These are phyloP conservation scores for Bradynema listronoti DNA, from an alignment of 1,140 invertebrate species.

Conservation along the genomic window DNA sequence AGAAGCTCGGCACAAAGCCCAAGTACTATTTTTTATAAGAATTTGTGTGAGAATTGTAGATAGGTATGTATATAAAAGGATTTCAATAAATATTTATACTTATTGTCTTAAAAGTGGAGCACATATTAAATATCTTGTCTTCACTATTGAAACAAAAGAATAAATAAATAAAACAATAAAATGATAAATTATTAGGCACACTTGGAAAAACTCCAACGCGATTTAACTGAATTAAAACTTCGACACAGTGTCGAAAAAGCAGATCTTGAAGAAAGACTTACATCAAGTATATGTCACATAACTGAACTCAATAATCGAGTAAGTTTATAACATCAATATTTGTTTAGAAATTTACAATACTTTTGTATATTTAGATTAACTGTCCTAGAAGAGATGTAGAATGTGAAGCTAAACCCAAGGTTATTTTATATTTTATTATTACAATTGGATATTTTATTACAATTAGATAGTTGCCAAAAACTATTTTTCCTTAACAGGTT, in stretches of 20 bases:
- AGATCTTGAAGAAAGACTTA: conserved; percentile 42
- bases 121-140: no score
- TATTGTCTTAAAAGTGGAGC: no score
- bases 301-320: conserved; percentile 36
- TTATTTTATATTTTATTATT: conserved; percentile 3
- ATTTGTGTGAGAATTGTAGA: no score
- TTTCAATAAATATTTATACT: no score
- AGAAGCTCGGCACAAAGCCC: background rate
- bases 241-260: conserved; percentile 29
- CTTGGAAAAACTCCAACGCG: conserved; percentile 32
- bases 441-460: conserved; percentile 5
- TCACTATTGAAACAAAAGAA: no score
- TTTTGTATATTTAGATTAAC: conserved; percentile 21
- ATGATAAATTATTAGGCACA: conserved; percentile 32
- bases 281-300: conserved; percentile 48
- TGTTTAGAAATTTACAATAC: conserved; percentile 8
- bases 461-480: conserved; percentile 3
- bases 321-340: conserved; percentile 7
- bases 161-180: no score
- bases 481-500: conserved; percentile 5
- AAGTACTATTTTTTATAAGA: no score
- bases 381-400: conserved; percentile 40
- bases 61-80: no score
- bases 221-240: conserved; percentile 38
- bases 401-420: conserved; percentile 45